Base-by-base conservation (phyloP, 2,113 vertebrate genomes). In the Sphyrna mokarran region DNA sequence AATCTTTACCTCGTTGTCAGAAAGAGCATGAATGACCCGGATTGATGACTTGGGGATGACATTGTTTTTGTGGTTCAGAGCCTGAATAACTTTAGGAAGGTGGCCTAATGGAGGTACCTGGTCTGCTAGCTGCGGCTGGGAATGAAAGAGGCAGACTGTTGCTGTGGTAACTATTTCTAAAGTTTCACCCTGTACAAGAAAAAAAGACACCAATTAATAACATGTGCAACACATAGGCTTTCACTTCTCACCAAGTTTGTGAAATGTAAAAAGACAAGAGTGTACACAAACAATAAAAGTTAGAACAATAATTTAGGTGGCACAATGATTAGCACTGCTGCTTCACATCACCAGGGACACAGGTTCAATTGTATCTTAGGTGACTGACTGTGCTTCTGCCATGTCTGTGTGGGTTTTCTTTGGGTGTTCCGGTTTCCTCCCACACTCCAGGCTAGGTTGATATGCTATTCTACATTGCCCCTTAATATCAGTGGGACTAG, bases 61-160 rank as follows among this genome's bases (percentile, higher is more conserved):
- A 0, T 98, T 99, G 97, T 99, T 99, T 97, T 98, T 98, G 97
- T 99, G 99, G 96, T 98, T 99, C 97, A 99, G 98, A 0, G 99
- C 99, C 40, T 98, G 98, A 96, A 99, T 96, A 95, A 99, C 96
- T 96, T 99, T 99, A 94, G 98, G 99, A 96, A 99, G 98, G 96
- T 99, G 99, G 96, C 99, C 99, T 96, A 99, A 96, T 0, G 99
- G 98, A 87, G 99, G 99, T 43, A 99, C 98, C 97, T 99, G 99
- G 96, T 99, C 99, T 26, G 99, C 98, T 96, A 99, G 97, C 97
- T 99, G 99, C 96, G 97, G 98, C 97, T 99, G 99, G 4, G 99
- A 98, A 96, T 96, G 98, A 97, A 99, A 99, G 14, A 99, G 98
- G 96, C 98, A 99, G 22, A 99, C 99, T 0, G 99, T 98, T 13